Base-by-base conservation (phyloP, 2,888 invertebrate genomes). In the Pristionchus mayeri region DNA sequence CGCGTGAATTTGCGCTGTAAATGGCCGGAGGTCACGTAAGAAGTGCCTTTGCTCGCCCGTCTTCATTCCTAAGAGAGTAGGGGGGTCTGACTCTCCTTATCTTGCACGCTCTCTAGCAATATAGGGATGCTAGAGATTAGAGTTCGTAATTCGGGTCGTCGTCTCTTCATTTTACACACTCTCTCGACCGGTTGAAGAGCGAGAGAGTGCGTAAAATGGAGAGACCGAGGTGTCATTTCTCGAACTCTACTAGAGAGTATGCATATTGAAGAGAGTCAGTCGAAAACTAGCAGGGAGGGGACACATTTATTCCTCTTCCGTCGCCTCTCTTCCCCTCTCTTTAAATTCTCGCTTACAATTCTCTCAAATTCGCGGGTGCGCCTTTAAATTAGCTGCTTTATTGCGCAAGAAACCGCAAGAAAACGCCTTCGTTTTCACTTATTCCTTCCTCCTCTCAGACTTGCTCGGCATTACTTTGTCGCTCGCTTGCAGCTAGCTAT, bases 11-110 rank as follows among this genome's bases (percentile, higher is more conserved):
- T 63, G 63, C 63, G 34, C 63, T 44, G 40, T 71, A 71, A 71
- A 71, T 71, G 24, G 71, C 40, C 1, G 71, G 11, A n/a, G 71
- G 40, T 71, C 71, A 71, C 71, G 71, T 44, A 40, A 71, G 71
- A 71, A 40, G 11, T n/a, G n/a, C n/a, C n/a, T 54, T 4, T 54
- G 16, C 9, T 16, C n/a, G n/a, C 18, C 6, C 40, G 37, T 24
- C 40, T 71, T 44, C 71, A 71, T 71, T 71, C 71, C 71, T 71
- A 71, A 40, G 71, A 71, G 71, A 71, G 71, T 71, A 71, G 71
- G 71, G 71, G 44, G 16, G 40, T 13, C 34, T 2, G 34, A 34
- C 13, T 18, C 67, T 37, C 67, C 18, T 21, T 1, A 60, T 60
- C 30, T 7, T 16, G 0, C 57, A 27, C 16, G 27, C 27, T 57